Conservation (phyloP, 2,113 vertebrate species). For the Poeciliopsis retropinna region DNA sequence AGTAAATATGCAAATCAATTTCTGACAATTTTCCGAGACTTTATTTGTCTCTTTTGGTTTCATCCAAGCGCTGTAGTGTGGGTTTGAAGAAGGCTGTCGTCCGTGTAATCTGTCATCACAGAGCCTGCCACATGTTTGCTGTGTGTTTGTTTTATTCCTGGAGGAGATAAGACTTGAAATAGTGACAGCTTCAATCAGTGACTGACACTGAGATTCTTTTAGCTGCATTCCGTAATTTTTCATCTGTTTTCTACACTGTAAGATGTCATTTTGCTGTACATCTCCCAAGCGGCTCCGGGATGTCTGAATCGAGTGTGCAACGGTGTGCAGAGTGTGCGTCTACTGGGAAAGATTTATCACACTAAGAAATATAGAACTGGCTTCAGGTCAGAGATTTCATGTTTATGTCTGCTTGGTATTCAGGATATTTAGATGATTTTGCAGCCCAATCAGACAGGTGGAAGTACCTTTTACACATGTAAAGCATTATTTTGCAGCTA, state of each 20-base stretch:
- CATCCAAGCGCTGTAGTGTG: constrained; percentile 7
- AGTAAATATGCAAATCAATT: constrained; percentile 23
- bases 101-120: constrained; percentile 5
- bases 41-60: constrained; percentile 20
- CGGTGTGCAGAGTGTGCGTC: neutral
- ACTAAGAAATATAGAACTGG: constrained; percentile 3
- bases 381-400: constrained; percentile 10
- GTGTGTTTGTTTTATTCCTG: constrained; percentile 1
- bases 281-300: neutral
- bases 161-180: constrained; percentile 28
- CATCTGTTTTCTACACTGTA: constrained; percentile 4
- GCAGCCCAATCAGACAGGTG: neutral
- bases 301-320: constrained; percentile 3
- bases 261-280: neutral
- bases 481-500: neutral
- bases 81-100: constrained; percentile 23
- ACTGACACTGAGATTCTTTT: constrained; percentile 6
- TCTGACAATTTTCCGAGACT: neutral
- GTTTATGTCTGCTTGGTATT: constrained; percentile 26
- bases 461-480: neutral
- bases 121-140: neutral
- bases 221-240: neutral
- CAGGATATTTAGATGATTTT: constrained; percentile 9
- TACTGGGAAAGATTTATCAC: neutral
- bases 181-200: constrained; percentile 18